Evolutionary conservation across 2,797 vertebrate genomes (phyloP).

Genomic region (Cirrhinus molitorella): DNA sequence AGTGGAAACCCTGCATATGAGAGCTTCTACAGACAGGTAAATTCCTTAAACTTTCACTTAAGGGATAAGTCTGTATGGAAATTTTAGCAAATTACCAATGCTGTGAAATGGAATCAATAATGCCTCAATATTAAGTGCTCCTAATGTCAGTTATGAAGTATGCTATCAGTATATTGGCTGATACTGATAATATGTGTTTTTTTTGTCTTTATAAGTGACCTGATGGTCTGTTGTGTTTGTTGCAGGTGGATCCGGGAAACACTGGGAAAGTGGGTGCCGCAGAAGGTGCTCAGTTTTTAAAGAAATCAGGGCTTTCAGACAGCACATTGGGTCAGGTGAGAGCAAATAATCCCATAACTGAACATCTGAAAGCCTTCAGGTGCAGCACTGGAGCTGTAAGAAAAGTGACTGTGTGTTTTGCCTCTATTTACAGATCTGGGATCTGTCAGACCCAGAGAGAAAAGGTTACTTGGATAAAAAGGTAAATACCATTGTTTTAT

Average conservation of each 20-base stretch:
- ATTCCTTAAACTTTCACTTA: not conserved
- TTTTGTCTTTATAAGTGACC: not conserved
- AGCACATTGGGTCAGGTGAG: slow-evolving; percentile 89
- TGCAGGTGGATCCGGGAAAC: slow-evolving; percentile 90
- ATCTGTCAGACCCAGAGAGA: slow-evolving; percentile 93
- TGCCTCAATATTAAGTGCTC: not conserved
- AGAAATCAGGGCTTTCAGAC: slow-evolving; percentile 92
- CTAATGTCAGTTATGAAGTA: not conserved
- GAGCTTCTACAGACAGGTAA: slow-evolving; percentile 92
- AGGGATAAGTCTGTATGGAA: not conserved
- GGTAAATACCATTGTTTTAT: slow-evolving; percentile 74
- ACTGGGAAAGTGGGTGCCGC: slow-evolving; percentile 89
- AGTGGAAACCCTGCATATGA: slow-evolving; percentile 91
- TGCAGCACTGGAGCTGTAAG: not conserved
- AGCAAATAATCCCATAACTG: not conserved
- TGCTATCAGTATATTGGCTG: not conserved
- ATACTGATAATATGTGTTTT: not conserved
- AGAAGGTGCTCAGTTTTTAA: slow-evolving; percentile 94
- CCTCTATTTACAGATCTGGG: slow-evolving; percentile 89
- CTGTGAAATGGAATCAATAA: not conserved
- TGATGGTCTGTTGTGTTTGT: not conserved
- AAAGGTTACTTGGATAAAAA: slow-evolving; percentile 96
- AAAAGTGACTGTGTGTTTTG: not conserved
- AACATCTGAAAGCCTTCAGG: not conserved
- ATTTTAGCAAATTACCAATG: not conserved